Percentiles rank a stretch among this genome's conserved stretches.
Conservation (phyloP, 1,140 invertebrate species). For the Drepana arcuata region DNA sequence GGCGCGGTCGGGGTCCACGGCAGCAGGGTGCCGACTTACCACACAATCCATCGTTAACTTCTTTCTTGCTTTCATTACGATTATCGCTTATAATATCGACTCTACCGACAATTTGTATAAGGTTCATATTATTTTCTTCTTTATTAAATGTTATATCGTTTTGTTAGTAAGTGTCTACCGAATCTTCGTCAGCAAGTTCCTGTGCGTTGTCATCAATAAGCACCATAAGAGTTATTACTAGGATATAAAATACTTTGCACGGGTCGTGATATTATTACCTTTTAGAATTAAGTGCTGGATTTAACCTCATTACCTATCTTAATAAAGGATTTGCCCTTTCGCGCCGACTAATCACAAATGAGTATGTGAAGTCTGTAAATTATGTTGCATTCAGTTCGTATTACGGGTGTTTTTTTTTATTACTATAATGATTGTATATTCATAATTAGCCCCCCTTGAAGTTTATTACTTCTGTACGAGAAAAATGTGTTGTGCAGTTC, state of each 20-base stretch:
- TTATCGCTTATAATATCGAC: conserved; percentile 44
- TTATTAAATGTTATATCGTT: conserved; percentile 54
- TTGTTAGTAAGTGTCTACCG: conserved; percentile 66
- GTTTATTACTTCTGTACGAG: conserved; percentile 67
- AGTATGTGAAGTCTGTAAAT: conserved; percentile 70
- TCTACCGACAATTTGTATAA: conserved; percentile 33
- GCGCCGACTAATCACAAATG: conserved; percentile 70
- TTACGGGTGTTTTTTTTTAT: conserved; percentile 59
- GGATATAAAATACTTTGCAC: conserved; percentile 35
- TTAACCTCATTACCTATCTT: conserved; percentile 72
- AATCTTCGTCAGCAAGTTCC: conserved; percentile 59
- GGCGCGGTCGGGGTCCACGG: conserved; percentile 62
- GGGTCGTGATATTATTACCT: conserved; percentile 20
- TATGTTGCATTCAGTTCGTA: conserved; percentile 66
- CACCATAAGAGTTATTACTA: conserved; percentile 35
- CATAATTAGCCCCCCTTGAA: conserved; percentile 67
- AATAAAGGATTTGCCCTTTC: conserved; percentile 72
- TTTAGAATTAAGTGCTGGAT: conserved; percentile 32
- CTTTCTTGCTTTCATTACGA: conserved; percentile 67
- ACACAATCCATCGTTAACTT: conserved; percentile 72
- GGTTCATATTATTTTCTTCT: conserved; percentile 42
- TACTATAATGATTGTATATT: conserved; percentile 58
- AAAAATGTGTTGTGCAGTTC: conserved; percentile 48
- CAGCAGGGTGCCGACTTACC: conserved; percentile 71
- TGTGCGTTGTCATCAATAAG: conserved; percentile 28